A percentile compares a stretch with the other conserved stretches of the same genome.
These are phyloP conservation scores for Cetonia aurata DNA, from an alignment of 2,888 invertebrate genomes.

Conservation along the genomic window DNA sequence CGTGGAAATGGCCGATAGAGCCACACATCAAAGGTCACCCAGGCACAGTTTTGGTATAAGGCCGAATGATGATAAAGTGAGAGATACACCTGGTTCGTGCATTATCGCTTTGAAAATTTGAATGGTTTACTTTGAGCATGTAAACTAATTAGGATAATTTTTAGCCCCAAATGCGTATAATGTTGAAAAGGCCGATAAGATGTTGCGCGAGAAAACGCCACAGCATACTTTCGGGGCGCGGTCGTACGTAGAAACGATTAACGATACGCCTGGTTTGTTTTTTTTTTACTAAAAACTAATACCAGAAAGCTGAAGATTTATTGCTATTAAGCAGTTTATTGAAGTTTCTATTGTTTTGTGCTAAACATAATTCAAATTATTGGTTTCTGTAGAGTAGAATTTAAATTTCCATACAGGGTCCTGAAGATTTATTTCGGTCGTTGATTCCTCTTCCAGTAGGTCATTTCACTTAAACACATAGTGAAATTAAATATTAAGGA, in stretches of 20 bases:
- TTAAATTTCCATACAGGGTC: no score
- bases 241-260: conserved; percentile 71
- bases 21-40: conserved; percentile 71
- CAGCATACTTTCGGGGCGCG: conserved; percentile 80
- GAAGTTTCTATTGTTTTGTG: not conserved
- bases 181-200: conserved; percentile 73
- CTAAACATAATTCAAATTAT: no score
- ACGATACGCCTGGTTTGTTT: conserved; percentile 73
- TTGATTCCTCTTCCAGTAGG: no score
- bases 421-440: no score
- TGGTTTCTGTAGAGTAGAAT: no score
- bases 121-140: not conserved
- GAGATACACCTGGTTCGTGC: conserved; percentile 67
- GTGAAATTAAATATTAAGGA: no score
- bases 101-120: conserved; percentile 14
- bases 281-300: not conserved
- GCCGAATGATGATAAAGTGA: conserved; percentile 69
- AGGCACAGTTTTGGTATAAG: conserved; percentile 74
- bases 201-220: conserved; percentile 69
- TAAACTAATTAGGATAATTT: conserved; percentile 6
- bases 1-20: conserved; percentile 71
- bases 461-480: no score
- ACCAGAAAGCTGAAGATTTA: conserved; percentile 5
- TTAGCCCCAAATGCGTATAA: conserved; percentile 86
- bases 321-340: not conserved